phyloP scores from a whole-genome alignment of 2,113 vertebrate species.

The Lota lota region DNA sequence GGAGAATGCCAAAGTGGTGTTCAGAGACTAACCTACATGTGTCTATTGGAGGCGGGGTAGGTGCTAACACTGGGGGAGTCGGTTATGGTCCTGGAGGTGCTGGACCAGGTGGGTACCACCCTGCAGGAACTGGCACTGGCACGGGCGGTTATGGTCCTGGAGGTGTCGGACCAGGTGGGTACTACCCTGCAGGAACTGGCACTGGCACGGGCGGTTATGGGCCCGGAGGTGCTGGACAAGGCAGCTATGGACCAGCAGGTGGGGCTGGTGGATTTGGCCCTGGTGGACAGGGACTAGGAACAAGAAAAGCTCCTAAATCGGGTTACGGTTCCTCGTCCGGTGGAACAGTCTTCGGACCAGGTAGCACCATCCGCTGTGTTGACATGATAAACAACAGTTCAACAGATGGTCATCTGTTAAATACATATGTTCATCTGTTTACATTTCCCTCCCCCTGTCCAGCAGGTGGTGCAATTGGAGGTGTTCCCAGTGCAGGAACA shows the following conservation, averaged over 20 bases:
- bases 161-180: constrained; percentile 5
- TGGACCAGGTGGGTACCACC: constrained; percentile 1
- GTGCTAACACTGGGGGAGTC: constrained; percentile 26
- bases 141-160: constrained; percentile 13
- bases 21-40: constrained; percentile 6
- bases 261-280: constrained; percentile 37
- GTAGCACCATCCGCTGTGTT: constrained; percentile 28
- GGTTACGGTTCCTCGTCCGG: constrained; percentile 51
- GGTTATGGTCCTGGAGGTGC: constrained; percentile 12
- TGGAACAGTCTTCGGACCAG: constrained; percentile 51
- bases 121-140: constrained; percentile 11
- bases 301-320: constrained; percentile 61
- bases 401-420: not conserved
- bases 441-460: constrained; percentile 6
- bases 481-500: constrained; percentile 30
- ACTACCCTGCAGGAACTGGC: constrained; percentile 1
- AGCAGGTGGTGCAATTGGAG: constrained; percentile 31
- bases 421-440: not conserved
- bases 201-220: constrained; percentile 25
- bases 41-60: constrained; percentile 28
- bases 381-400: not conserved
- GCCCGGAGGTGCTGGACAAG: constrained; percentile 29
- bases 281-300: constrained; percentile 32
- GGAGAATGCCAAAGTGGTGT: not conserved
- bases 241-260: constrained; percentile 29